Conservation (phyloP, 2,797 vertebrate genomes). For the Gymnoscopelus braueri region DNA sequence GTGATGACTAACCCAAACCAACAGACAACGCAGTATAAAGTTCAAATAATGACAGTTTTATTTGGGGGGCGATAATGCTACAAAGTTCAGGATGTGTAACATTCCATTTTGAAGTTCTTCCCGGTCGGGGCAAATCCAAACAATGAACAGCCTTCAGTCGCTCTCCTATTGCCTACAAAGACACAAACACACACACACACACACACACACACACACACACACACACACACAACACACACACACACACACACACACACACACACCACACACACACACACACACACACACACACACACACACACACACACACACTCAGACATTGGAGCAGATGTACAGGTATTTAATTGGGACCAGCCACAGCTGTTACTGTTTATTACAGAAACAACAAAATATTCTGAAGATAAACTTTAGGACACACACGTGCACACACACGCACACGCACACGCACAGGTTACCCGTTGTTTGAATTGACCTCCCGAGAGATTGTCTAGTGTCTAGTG, state of each 20-base stretch:
- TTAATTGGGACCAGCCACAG: conserved; percentile 78
- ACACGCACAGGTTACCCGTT: conserved; percentile 52
- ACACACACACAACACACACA: conserved; percentile 7
- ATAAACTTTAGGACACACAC: conserved; percentile 59
- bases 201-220: not conserved
- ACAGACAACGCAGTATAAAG: too few relatives aligned
- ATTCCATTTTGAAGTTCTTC: too few relatives aligned
- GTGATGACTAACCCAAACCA: too few relatives aligned
- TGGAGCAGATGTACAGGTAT: conserved; percentile 75
- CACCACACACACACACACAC: conserved; percentile 25
- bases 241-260: conserved; percentile 1
- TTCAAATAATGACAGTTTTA: too few relatives aligned
- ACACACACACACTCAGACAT: conserved; percentile 22
- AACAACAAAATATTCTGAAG: conserved; percentile 47
- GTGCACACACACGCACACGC: conserved; percentile 1
- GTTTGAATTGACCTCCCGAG: conserved; percentile 55
- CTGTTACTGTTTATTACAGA: conserved; percentile 76
- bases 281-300: not conserved
- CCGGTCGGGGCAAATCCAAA: not conserved
- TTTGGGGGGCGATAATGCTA: too few relatives aligned
- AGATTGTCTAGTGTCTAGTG: conserved; percentile 26
- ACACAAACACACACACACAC: not conserved
- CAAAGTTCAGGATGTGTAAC: too few relatives aligned
- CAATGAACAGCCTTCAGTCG: too few relatives aligned
- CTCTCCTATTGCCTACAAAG: too few relatives aligned